Evolutionary conservation across 1,140 invertebrate genomes (phyloP).

Genomic region (Anastatus disparis): DNA sequence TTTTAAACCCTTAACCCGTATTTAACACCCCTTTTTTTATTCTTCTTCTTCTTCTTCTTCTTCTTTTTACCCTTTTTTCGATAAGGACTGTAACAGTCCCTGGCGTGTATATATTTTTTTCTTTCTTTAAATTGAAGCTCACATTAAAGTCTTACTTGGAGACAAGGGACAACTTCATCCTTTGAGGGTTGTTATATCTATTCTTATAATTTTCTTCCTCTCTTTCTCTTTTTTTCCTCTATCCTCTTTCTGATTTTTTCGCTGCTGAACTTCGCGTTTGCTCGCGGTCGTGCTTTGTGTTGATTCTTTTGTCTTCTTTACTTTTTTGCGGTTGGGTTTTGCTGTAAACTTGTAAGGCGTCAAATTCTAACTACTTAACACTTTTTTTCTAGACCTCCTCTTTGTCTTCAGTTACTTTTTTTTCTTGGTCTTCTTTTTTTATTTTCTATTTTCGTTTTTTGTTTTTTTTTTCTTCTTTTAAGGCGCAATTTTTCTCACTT

Average conservation of each 20-base stretch:
- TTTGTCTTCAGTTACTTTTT: background rate
- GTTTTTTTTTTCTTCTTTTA: no score
- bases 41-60: no score
- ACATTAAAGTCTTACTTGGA: background rate
- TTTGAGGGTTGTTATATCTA: no score
- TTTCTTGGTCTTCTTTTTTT: no score
- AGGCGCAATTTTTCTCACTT: background rate
- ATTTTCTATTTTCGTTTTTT: no score
- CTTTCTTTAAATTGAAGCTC: no score
- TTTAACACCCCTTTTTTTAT: no score
- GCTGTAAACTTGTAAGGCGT: background rate
- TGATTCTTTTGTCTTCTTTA: background rate
- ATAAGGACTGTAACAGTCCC: background rate
- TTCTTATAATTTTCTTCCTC: background rate
- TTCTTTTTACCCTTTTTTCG: background rate
- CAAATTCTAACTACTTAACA: conserved; percentile 3
- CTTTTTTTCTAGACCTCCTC: background rate
- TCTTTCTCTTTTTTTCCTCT: background rate
- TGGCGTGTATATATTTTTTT: no score
- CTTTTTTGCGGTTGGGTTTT: background rate
- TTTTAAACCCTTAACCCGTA: background rate
- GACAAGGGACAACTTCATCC: conserved; percentile 15
- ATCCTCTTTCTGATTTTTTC: background rate
- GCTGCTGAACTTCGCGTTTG: background rate
- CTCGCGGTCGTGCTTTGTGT: background rate